Evolutionary conservation across 2,888 invertebrate species (phyloP).

Genomic region (Ophion ellenae): DNA sequence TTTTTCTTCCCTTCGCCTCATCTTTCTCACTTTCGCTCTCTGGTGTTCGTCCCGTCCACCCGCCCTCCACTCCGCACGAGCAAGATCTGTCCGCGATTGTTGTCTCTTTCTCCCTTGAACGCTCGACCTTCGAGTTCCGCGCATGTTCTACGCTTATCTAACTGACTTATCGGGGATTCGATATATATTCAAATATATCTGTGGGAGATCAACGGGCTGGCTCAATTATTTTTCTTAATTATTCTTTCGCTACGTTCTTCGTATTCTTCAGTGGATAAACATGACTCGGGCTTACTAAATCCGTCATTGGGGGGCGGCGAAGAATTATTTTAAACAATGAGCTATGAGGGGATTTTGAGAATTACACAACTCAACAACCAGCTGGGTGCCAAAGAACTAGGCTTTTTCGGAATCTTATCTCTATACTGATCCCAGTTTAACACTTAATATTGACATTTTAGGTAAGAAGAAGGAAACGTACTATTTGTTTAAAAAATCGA

Average conservation of each 20-base stretch:
- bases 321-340: not conserved
- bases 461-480: too few species aligned
- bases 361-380: too few species aligned
- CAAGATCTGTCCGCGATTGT: not conserved
- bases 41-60: not conserved
- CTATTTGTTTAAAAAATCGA: too few species aligned
- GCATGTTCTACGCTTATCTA: not conserved
- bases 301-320: not conserved
- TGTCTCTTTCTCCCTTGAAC: conserved; percentile 1
- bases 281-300: not conserved
- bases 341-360: too few species aligned
- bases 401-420: too few species aligned
- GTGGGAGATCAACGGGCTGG: not conserved
- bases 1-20: conserved; percentile 12
- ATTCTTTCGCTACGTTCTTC: not conserved
- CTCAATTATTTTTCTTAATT: not conserved
- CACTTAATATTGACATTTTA: too few species aligned
- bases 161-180: not conserved
- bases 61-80: not conserved
- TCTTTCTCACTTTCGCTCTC: not conserved
- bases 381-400: too few species aligned
- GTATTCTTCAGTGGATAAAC: not conserved
- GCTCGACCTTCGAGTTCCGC: not conserved
- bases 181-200: too few species aligned
- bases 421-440: too few species aligned